phyloP scores from a whole-genome alignment of 2,113 vertebrate genomes.

The Archilochus colubris region DNA sequence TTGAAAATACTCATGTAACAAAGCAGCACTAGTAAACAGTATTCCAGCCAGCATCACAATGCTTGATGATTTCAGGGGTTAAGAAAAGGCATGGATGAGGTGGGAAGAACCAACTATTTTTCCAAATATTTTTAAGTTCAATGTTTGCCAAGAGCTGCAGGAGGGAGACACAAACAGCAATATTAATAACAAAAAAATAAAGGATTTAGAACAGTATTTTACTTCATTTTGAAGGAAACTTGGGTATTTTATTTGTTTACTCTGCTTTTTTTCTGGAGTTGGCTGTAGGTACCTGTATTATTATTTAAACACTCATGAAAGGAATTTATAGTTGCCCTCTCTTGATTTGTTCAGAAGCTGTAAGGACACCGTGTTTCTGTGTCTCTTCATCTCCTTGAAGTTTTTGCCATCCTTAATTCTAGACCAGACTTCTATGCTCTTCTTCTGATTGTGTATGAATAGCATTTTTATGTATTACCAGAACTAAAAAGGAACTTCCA shows the following conservation, averaged over 20 bases:
- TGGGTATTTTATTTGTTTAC: not conserved
- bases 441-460: not conserved
- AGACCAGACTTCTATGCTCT: not conserved
- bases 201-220: slow-evolving; percentile 35
- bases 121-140: slow-evolving; percentile 40
- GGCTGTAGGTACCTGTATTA: not conserved
- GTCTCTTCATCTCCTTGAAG: not conserved
- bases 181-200: slow-evolving; percentile 32
- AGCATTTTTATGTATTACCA: not conserved
- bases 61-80: not conserved
- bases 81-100: not conserved
- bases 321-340: not conserved
- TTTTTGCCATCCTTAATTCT: not conserved
- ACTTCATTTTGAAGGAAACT: not conserved
- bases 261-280: not conserved
- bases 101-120: slow-evolving; percentile 36
- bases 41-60: not conserved
- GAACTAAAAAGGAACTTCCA: not conserved
- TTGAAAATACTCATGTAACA: slow-evolving; percentile 13
- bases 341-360: not conserved
- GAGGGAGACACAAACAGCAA: slow-evolving; percentile 51
- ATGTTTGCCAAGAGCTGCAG: slow-evolving; percentile 56
- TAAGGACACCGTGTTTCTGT: not conserved
- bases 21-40: slow-evolving; percentile 3
- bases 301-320: not conserved